These are phyloP conservation scores for Camponotus fellah DNA, from an alignment of 2,888 invertebrate genomes.

Conservation along the genomic window DNA sequence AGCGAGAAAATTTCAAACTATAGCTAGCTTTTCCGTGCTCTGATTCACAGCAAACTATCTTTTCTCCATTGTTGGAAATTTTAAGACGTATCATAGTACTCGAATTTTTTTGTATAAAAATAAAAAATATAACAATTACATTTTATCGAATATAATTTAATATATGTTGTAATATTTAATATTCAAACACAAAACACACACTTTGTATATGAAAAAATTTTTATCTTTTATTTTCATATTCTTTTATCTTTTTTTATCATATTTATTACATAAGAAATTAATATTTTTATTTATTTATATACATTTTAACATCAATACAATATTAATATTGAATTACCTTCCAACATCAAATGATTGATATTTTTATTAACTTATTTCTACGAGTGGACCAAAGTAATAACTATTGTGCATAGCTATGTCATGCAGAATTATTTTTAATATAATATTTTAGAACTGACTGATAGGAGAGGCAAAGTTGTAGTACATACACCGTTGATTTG, in stretches of 20 bases:
- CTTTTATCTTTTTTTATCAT: not conserved
- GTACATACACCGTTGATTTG: too few relatives aligned
- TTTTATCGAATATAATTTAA: not conserved
- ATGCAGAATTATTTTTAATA: not conserved
- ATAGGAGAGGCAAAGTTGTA: too few relatives aligned
- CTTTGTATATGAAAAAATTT: too few relatives aligned
- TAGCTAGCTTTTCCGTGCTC: not conserved
- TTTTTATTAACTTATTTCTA: not conserved
- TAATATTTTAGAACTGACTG: too few relatives aligned
- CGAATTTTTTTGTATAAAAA: not conserved
- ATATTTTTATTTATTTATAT: not conserved
- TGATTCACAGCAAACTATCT: not conserved
- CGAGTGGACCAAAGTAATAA: not conserved
- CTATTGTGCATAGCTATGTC: not conserved
- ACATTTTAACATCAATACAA: not conserved
- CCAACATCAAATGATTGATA: not conserved
- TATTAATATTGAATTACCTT: not conserved
- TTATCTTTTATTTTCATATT: too few relatives aligned
- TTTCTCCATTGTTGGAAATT: not conserved
- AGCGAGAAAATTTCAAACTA: not conserved
- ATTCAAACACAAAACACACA: not conserved
- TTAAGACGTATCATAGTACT: not conserved
- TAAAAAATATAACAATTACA: not conserved
- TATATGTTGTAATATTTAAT: not conserved
- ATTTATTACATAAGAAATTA: not conserved